phyloP scores from a whole-genome alignment of 2,113 vertebrate genomes.

The Rattus norvegicus region DNA sequence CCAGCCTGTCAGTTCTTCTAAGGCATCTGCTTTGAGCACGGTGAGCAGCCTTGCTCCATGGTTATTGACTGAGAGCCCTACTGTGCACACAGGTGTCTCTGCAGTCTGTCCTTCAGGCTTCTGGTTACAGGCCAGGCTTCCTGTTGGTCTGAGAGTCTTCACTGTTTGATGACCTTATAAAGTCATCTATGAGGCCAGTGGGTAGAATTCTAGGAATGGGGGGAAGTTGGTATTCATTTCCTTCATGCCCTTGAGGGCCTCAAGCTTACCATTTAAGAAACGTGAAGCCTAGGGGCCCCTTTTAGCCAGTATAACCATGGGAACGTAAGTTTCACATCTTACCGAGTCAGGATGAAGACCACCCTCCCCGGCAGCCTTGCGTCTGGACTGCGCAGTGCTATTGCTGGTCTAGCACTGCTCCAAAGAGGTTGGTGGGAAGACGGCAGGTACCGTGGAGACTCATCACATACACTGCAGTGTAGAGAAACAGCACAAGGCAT shows the following conservation, averaged over 20 bases:
- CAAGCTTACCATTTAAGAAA: background rate
- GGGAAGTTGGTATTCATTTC: rapidly evolving
- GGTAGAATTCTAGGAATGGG: rapidly evolving
- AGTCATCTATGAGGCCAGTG: rapidly evolving
- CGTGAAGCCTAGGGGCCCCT: background rate
- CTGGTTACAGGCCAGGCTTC: too few species aligned
- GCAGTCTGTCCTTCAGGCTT: background rate
- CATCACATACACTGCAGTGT: background rate
- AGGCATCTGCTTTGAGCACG: background rate
- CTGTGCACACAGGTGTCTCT: rapidly evolving
- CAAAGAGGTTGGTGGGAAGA: background rate
- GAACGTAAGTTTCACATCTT: rapidly evolving
- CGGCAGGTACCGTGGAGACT: background rate
- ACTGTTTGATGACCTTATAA: background rate
- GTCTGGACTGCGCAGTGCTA: background rate
- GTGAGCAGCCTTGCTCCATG: too few species aligned
- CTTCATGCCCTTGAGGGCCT: background rate
- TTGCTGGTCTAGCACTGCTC: background rate
- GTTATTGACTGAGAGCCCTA: rapidly evolving
- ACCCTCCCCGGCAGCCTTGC: background rate
- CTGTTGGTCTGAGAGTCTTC: too few species aligned
- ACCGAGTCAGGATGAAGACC: rapidly evolving
- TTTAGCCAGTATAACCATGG: background rate
- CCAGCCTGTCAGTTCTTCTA: rapidly evolving
- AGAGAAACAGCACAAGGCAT: rapidly evolving